phyloP scores from a whole-genome alignment of 1,140 invertebrate genomes.

The Bacillus rossius region DNA sequence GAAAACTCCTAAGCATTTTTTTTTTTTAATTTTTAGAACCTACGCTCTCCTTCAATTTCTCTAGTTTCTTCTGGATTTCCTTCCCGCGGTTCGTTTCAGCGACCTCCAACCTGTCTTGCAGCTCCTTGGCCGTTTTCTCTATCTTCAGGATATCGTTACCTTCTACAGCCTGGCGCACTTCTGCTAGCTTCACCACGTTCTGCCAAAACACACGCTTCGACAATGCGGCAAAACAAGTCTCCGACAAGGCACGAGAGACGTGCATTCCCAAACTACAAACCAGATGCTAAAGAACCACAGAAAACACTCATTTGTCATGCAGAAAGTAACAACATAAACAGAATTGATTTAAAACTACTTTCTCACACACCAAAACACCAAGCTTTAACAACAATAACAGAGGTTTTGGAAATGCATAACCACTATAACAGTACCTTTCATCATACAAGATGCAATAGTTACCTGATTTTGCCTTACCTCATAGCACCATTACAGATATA shows the following conservation, averaged over 20 bases:
- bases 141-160: slow-evolving; percentile 53
- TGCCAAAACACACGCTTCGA: slow-evolving; percentile 10
- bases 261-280: neutral
- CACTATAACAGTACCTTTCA: too few relatives aligned
- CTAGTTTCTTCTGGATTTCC: slow-evolving; percentile 72
- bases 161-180: slow-evolving; percentile 58
- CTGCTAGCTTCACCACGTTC: slow-evolving; percentile 52
- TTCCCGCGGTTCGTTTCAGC: slow-evolving; percentile 73
- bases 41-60: slow-evolving; percentile 40
- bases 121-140: slow-evolving; percentile 58
- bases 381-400: too few relatives aligned
- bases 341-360: neutral
- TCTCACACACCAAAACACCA: too few relatives aligned
- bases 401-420: too few relatives aligned
- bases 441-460: too few relatives aligned
- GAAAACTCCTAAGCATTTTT: slow-evolving; percentile 1
- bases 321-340: slow-evolving; percentile 6
- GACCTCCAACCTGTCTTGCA: slow-evolving; percentile 64
- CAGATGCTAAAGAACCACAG: neutral
- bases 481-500: too few relatives aligned
- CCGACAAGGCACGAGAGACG: neutral
- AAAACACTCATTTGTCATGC: slow-evolving; percentile 4
- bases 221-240: neutral
- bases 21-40: slow-evolving; percentile 12
- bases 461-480: too few relatives aligned